phyloP scores from a whole-genome alignment of 2,797 vertebrate genomes.

The Hypotaenidia okinawae region DNA sequence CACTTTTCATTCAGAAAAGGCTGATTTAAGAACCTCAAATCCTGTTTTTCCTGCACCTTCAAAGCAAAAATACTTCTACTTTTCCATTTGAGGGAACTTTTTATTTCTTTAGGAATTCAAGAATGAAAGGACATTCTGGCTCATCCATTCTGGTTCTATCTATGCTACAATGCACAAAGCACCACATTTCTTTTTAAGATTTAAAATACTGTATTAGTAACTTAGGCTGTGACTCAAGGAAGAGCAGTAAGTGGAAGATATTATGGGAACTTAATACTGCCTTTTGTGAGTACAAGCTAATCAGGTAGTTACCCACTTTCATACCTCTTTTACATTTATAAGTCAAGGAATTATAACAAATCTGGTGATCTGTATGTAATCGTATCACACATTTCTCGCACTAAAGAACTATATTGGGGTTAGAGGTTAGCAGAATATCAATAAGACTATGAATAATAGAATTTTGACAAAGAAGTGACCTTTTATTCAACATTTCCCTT shows the following conservation, averaged over 20 bases:
- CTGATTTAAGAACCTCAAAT: background rate
- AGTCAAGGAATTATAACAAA: background rate
- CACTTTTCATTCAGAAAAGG: background rate
- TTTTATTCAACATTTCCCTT: background rate
- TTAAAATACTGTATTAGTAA: background rate
- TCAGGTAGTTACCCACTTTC: conserved; percentile 14
- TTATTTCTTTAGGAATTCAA: background rate
- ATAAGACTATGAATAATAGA: background rate
- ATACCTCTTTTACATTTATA: background rate
- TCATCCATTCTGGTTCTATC: background rate
- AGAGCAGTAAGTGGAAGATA: background rate
- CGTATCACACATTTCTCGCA: background rate
- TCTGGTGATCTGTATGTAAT: background rate
- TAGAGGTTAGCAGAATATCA: conserved; percentile 14
- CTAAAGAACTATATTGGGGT: background rate
- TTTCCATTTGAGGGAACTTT: background rate
- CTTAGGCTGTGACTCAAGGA: background rate
- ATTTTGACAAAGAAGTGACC: background rate
- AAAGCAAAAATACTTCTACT: background rate
- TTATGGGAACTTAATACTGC: background rate
- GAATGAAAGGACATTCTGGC: background rate
- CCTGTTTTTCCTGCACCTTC: background rate
- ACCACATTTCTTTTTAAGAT: conserved; percentile 5
- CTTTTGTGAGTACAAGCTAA: conserved; percentile 16
- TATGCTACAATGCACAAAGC: background rate